phyloP scores from a whole-genome alignment of 2,113 vertebrate genomes.

The Pedetes capensis region DNA sequence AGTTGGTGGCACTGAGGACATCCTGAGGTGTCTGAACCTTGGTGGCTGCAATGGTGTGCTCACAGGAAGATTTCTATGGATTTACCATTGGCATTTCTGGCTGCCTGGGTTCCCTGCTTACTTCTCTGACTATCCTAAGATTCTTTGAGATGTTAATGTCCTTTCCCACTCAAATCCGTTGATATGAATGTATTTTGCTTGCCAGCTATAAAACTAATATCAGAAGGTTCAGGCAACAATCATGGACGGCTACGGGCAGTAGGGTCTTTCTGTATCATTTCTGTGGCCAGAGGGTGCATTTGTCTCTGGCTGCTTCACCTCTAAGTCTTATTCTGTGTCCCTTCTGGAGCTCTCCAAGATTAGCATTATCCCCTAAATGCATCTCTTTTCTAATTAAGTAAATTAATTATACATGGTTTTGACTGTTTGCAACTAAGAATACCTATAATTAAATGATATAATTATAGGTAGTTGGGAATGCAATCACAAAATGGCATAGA shows the following conservation, averaged over 20 bases:
- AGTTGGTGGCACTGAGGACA: not conserved
- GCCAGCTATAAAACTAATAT: not conserved
- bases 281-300: not conserved
- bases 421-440: no score
- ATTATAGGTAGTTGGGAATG: not conserved
- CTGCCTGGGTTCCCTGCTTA: not conserved
- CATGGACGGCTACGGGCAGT: not conserved
- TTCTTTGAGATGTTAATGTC: not conserved
- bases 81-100: not conserved
- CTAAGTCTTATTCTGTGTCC: not conserved
- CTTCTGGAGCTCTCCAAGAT: no score
- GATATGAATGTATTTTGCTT: not conserved
- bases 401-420: no score
- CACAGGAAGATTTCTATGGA: not conserved
- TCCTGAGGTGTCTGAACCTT: not conserved
- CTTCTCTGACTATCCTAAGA: not conserved
- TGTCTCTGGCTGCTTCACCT: not conserved
- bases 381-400: no score
- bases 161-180: not conserved
- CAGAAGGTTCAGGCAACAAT: not conserved
- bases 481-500: not conserved
- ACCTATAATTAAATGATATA: not conserved
- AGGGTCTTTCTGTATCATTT: not conserved
- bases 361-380: no score
- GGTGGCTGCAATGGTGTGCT: rapidly evolving